These are phyloP conservation scores for Buphagus erythrorhynchus DNA, from an alignment of 2,797 vertebrate genomes.

Conservation along the genomic window DNA sequence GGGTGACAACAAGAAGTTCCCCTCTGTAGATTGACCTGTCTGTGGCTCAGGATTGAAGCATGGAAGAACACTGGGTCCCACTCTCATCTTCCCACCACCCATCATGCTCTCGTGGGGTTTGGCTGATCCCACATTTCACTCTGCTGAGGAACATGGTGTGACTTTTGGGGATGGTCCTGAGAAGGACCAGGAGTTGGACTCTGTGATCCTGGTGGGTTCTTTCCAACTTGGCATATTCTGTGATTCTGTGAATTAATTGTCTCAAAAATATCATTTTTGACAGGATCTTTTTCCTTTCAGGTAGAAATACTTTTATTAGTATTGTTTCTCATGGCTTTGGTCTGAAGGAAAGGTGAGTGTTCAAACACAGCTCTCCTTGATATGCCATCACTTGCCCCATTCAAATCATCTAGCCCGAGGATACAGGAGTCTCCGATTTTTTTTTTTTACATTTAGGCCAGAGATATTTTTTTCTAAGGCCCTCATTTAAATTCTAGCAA, in stretches of 20 bases:
- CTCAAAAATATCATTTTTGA: not conserved
- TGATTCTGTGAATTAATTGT: not conserved
- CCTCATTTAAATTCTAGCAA: not conserved
- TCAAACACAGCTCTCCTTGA: not conserved
- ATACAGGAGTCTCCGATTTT: not conserved
- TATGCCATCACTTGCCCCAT: not conserved
- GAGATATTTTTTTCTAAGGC: not conserved
- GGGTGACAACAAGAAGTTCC: not conserved
- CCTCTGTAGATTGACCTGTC: not conserved
- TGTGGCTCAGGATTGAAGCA: not conserved
- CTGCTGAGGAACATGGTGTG: rapidly evolving
- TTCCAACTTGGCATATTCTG: not conserved
- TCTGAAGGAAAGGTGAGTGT: not conserved
- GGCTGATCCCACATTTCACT: not conserved
- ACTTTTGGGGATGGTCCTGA: not conserved
- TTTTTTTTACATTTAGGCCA: not conserved
- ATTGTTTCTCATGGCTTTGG: not conserved
- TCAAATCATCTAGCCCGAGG: not conserved
- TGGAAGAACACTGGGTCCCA: rapidly evolving
- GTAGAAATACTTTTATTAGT: not conserved
- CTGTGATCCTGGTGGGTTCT: not conserved
- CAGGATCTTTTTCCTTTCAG: not conserved
- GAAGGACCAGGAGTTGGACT: not conserved
- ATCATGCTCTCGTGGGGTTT: rapidly evolving
- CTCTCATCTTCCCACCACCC: not conserved